These are phyloP conservation scores for Drosophila lacicola DNA, from an alignment of 2,888 invertebrate genomes.

Conservation along the genomic window DNA sequence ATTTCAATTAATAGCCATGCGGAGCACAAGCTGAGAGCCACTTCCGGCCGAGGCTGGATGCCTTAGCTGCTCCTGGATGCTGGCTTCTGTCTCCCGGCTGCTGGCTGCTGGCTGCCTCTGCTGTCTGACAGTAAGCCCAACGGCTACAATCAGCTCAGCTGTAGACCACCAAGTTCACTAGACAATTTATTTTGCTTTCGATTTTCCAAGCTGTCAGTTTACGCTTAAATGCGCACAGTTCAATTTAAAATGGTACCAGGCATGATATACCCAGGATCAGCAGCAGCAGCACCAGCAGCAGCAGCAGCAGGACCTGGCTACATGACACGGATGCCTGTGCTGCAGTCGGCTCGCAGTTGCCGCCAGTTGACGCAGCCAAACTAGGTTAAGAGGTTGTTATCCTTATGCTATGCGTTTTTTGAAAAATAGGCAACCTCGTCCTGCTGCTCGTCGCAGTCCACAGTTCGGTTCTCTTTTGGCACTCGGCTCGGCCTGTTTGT, in stretches of 20 bases:
- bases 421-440: constrained; percentile 72
- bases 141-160: constrained; percentile 78
- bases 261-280: constrained; percentile 23
- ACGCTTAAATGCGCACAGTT: constrained; percentile 81
- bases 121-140: constrained; percentile 76
- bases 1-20: constrained; percentile 78
- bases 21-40: constrained; percentile 43
- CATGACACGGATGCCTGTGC: constrained; percentile 31
- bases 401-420: constrained; percentile 79
- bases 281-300: constrained; percentile 3
- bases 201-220: constrained; percentile 81
- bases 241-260: constrained; percentile 73
- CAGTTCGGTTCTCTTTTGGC: constrained; percentile 13
- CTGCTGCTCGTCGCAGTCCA: constrained; percentile 16
- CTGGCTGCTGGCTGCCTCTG: constrained; percentile 11
- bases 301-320: constrained; percentile 18
- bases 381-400: constrained; percentile 81
- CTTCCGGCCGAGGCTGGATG: constrained; percentile 37
- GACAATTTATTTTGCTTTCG: constrained; percentile 82
- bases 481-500: constrained; percentile 64
- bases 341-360: constrained; percentile 36
- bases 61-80: background rate
- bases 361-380: constrained; percentile 59
- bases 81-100: too few species aligned
- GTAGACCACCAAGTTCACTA: constrained; percentile 80